Evolutionary conservation across 1,140 invertebrate species (phyloP).

Genomic region (Venturia canescens): DNA sequence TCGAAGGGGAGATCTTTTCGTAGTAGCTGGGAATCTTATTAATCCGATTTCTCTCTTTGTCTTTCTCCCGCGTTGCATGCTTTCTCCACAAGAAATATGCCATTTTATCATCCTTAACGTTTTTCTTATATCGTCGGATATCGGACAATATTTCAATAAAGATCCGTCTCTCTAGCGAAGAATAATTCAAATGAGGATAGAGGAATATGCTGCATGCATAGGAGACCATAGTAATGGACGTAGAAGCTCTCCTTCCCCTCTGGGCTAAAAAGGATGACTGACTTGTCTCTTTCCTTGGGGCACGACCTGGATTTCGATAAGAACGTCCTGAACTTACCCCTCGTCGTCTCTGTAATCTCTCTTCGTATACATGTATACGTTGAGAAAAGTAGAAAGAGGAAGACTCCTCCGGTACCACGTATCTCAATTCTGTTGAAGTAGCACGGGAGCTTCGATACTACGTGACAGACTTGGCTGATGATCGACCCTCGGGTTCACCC

Average conservation of each 20-base stretch:
- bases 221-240: not conserved
- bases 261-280: not conserved
- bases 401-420: not conserved
- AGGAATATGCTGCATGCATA: too few relatives aligned
- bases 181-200: too few relatives aligned
- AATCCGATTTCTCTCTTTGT: too few relatives aligned
- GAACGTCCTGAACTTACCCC: conserved; percentile 1
- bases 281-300: not conserved
- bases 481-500: conserved; percentile 20
- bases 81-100: too few relatives aligned
- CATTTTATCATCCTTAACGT: too few relatives aligned
- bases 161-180: too few relatives aligned
- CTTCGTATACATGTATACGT: not conserved
- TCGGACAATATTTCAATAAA: too few relatives aligned
- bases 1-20: too few relatives aligned
- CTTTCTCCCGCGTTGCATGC: too few relatives aligned
- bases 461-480: conserved; percentile 50
- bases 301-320: conserved; percentile 34
- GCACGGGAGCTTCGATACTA: conserved; percentile 37
- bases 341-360: not conserved
- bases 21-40: too few relatives aligned
- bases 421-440: conserved; percentile 35
- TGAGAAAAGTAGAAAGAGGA: not conserved
- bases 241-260: too few relatives aligned
- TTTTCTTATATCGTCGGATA: too few relatives aligned